A percentile compares a stretch with the other conserved stretches of the same genome.
phyloP scores from a whole-genome alignment of 1,140 invertebrate species.

The Drosophila saltans region DNA sequence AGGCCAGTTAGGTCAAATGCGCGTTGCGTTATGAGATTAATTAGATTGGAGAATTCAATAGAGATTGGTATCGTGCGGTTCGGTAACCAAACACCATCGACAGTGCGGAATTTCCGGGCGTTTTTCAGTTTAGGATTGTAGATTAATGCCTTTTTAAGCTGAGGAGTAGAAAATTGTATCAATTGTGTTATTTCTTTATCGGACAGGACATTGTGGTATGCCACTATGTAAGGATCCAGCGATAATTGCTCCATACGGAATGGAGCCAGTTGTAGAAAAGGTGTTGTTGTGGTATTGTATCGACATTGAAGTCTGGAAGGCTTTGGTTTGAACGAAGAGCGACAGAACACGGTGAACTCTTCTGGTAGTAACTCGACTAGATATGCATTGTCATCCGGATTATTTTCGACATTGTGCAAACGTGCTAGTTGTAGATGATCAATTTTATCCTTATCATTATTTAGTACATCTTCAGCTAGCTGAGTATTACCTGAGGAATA shows the following conservation, averaged over 20 bases:
- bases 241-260: conserved; percentile 96
- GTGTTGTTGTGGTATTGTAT: conserved; percentile 88
- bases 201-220: conserved; percentile 94
- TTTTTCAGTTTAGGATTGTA: conserved; percentile 83
- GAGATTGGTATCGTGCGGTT: no score
- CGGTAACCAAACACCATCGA: conserved; percentile 95
- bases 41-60: conserved; percentile 37
- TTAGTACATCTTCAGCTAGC: neutral
- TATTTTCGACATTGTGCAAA: neutral
- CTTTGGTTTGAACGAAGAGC: conserved; percentile 87
- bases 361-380: neutral
- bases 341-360: conserved; percentile 11
- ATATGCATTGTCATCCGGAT: no score
- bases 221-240: conserved; percentile 91
- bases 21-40: conserved; percentile 88
- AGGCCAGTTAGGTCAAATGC: conserved; percentile 88
- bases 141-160: conserved; percentile 90
- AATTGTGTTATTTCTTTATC: conserved; percentile 94
- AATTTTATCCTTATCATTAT: neutral
- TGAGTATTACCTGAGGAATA: neutral
- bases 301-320: conserved; percentile 87
- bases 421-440: neutral
- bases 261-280: conserved; percentile 92
- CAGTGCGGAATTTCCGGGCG: conserved; percentile 87
- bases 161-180: conserved; percentile 91